Base-by-base conservation (phyloP, 2,888 invertebrate species). In the Apotomis capreana region DNA sequence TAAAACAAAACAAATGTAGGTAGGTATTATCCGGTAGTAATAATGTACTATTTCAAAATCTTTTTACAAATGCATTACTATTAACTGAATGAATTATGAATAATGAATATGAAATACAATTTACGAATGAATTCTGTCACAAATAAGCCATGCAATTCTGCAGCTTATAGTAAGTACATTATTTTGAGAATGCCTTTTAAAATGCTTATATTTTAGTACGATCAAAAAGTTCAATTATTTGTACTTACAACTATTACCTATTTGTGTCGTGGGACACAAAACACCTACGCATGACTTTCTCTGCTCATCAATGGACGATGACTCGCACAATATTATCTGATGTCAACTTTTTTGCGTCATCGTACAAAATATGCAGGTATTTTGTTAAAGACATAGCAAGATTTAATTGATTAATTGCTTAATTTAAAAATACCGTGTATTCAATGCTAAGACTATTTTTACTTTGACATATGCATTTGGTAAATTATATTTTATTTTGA, bases 231-330 rank as follows among this genome's bases (percentile, higher is more conserved):
- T 44, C 64, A 64, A 64, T 64, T 55, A 55, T 64, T 64, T 64
- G 15, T 55, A 10, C 26, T 26, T 26, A 26, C 26, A 26, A 26
- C 26, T 65, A 46, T 46, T 64, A n/a, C n/a, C n/a, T n/a, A 26
- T 26, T 26, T 26, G 26, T 54, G 55, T 65, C n/a, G 57, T 55
- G 10, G 64, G 65, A n/a, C 55, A 26, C 58, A 40, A 37, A 13
- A 68, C 58, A 12, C 67, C 59, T 13, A 68, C 59, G 59, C 67
- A 13, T 37, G 49, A 15, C 72, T 72, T 72, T 72, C 72, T 26
- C 70, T 70, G n/a, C 57, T 62, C 52, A 68, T 71, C 49, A 67
- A 68, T 55, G 58, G 58, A 58, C 61, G 44, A 59, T 63, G 63
- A 72, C 46, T 63, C 63, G n/a, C 52, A 54, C 58, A 52, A 68